Evolutionary conservation across 1,140 invertebrate species (phyloP).

Genomic region (Lethrus apterus): DNA sequence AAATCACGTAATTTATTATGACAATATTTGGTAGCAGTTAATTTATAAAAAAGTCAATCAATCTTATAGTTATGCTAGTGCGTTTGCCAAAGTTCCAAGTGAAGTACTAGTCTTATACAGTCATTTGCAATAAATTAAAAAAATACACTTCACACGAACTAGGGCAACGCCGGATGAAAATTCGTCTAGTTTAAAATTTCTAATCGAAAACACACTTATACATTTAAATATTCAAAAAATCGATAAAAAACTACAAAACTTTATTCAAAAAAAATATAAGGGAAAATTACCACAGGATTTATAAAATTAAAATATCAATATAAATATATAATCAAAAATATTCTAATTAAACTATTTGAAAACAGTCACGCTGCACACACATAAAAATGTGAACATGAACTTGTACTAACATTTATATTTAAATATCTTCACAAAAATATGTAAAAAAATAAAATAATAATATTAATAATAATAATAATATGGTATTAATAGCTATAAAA

Average conservation of each 20-base stretch:
- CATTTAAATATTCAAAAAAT: conserved; percentile 37
- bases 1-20: conserved; percentile 42
- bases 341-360: conserved; percentile 37
- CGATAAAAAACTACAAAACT: conserved; percentile 32
- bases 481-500: conserved; percentile 42
- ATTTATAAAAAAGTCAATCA: conserved; percentile 33
- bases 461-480: conserved; percentile 37
- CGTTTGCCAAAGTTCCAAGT: not conserved
- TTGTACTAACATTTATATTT: conserved; percentile 44
- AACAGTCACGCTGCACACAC: conserved; percentile 41
- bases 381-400: conserved; percentile 38
- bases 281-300: conserved; percentile 18
- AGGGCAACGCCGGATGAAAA: not conserved
- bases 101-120: not conserved
- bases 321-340: conserved; percentile 38
- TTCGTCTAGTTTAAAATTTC: conserved; percentile 33
- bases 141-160: conserved; percentile 6
- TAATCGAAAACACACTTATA: conserved; percentile 41
- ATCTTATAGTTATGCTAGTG: not conserved
- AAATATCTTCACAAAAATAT: conserved; percentile 44
- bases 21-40: conserved; percentile 42
- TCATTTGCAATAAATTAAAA: too few relatives aligned
- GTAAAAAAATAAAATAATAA: conserved; percentile 45
- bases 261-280: conserved; percentile 13
- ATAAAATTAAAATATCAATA: conserved; percentile 38